Evolutionary conservation across 1,140 invertebrate genomes (phyloP), one percentile per base, ranked within the genome.

Genomic region (Dendrolimus kikuchii): DNA sequence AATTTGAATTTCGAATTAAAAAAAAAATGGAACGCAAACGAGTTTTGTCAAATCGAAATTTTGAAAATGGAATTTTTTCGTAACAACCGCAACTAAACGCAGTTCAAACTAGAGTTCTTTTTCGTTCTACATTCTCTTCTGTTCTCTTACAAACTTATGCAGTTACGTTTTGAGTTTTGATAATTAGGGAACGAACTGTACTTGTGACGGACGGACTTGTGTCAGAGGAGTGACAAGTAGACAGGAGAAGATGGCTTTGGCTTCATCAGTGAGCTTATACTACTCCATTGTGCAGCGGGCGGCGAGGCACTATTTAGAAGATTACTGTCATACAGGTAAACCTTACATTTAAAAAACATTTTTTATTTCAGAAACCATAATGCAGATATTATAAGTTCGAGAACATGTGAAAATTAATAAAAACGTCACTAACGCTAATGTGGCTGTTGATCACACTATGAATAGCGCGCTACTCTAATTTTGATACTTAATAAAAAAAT

Each of bases 281-380:
- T 88, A 88, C 72, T 87, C 85, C 9, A 88, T 88, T 56, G 87
- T 88, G 67, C 87, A 88, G 71, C 76, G 86, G 50, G 87, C 87
- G 36, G 87, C 87, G 41, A 74, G 87, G 57, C 87, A 88, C 65
- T 88, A 88, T 51, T 56, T 88, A 49, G 87, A 88, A 77, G 87
- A 88, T 63, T 88, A 88, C 55, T 87, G 87, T 71, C 87, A 88
- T 55, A 88, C 87, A 71, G 87, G 87, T 88, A 67, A 70, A 76
- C 55, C 44, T 45, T 45, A 45, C 49, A 50, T 41, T 47, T 58
- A 40, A 52, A 59, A 5, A 45, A 5, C 43, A 45, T 42, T 42
- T 6, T 42, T 8, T 9, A 45, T 4, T 8, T 44, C 43, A n/a
- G 43, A 10, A 45, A 3, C 23, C 23, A 23, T 23, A 23, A 23